Conservation (phyloP, 2,888 invertebrate species). For the Chymomyza fuscimana region DNA sequence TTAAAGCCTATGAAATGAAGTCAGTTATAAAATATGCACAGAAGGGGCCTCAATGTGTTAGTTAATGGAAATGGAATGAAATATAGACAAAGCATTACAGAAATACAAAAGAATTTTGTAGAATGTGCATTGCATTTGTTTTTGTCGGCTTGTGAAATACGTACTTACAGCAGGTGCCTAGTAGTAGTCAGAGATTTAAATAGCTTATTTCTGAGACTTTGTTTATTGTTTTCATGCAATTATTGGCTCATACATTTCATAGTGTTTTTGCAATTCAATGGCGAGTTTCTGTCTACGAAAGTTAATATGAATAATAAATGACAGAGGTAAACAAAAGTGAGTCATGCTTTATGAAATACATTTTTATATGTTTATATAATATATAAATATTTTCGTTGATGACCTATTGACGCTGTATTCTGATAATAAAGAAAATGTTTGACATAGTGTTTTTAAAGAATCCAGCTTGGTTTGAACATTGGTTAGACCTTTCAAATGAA, state of each 20-base stretch:
- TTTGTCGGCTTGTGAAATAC: background rate
- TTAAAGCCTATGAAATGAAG: slow-evolving; percentile 53
- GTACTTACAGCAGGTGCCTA: background rate
- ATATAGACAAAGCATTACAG: slow-evolving; percentile 40
- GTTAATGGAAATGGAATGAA: slow-evolving; percentile 60
- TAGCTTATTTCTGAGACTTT: background rate
- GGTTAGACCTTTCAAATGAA: too few species aligned
- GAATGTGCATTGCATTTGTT: slow-evolving; percentile 6
- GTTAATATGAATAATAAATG: background rate
- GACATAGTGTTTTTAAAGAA: too few species aligned
- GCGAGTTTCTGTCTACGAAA: slow-evolving; percentile 3
- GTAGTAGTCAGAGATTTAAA: too few species aligned
- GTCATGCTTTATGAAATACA: background rate
- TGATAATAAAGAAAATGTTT: background rate
- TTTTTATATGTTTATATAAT: background rate
- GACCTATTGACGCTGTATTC: background rate
- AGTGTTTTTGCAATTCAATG: slow-evolving; percentile 15
- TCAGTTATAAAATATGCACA: slow-evolving; percentile 64
- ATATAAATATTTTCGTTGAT: background rate
- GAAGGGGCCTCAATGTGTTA: slow-evolving; percentile 20
- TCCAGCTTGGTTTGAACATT: too few species aligned
- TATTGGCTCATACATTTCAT: background rate
- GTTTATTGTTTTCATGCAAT: background rate
- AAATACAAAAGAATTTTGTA: slow-evolving; percentile 26
- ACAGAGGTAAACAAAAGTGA: background rate